Evolutionary conservation across 2,113 vertebrate genomes (phyloP).

Genomic region (Nanorana parkeri): DNA sequence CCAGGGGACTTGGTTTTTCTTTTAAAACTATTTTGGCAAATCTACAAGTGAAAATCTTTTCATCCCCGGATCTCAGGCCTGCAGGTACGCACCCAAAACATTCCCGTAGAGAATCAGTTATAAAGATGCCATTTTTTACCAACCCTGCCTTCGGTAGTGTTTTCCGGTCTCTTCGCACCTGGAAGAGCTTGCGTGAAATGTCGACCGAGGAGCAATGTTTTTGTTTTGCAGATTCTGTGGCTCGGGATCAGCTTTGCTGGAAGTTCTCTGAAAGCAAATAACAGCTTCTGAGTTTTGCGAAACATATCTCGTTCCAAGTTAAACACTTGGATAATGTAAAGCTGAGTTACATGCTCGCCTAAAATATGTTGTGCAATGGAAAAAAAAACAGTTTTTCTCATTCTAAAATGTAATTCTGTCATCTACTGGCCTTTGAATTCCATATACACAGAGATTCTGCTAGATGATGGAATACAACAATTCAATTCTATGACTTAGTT

Average conservation of each 20-base stretch:
- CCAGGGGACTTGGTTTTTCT: constrained; percentile 18
- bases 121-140: constrained; percentile 9
- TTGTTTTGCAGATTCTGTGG: background rate
- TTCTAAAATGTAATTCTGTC: no score
- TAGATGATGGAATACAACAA: no score
- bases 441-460: no score
- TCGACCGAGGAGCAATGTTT: background rate
- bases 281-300: constrained; percentile 48
- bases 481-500: no score
- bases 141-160: background rate
- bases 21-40: constrained; percentile 28
- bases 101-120: constrained; percentile 16
- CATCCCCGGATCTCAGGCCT: background rate
- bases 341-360: constrained; percentile 49
- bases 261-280: background rate
- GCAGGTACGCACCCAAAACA: background rate
- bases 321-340: constrained; percentile 61
- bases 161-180: constrained; percentile 35
- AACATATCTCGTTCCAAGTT: constrained; percentile 59
- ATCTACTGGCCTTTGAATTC: no score
- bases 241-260: constrained; percentile 2
- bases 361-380: constrained; percentile 57
- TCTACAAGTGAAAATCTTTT: constrained; percentile 38
- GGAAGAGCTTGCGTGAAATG: background rate
- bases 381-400: background rate